phyloP scores from a whole-genome alignment of 2,113 vertebrate species.

The Collichthys lucidus region DNA sequence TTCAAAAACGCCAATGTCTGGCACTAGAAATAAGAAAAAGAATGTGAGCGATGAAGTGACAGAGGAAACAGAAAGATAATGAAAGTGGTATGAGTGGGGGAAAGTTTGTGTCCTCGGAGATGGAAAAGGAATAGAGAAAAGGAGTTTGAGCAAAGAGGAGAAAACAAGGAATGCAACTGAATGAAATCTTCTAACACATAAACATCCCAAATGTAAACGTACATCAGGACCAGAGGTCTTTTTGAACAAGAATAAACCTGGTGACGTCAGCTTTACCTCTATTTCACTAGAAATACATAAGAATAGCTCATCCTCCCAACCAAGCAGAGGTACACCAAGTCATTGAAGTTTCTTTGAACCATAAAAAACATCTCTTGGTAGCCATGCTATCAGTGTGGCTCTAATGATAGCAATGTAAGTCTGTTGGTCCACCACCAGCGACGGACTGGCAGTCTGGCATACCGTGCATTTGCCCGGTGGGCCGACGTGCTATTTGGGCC shows the following conservation, averaged over 20 bases:
- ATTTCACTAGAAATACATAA: neutral
- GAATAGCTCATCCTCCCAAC: no score
- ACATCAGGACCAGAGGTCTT: neutral
- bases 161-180: neutral
- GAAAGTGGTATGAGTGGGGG: conserved; percentile 16
- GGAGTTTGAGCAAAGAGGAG: neutral
- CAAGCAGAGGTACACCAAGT: neutral
- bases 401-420: neutral
- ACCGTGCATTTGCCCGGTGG: no score
- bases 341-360: neutral
- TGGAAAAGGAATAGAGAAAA: conserved; percentile 9
- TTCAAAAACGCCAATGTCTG: conserved; percentile 31
- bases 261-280: conserved; percentile 18
- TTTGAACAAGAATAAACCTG: neutral
- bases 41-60: conserved; percentile 31
- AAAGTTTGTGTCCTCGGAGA: conserved; percentile 16
- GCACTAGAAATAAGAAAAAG: conserved; percentile 13
- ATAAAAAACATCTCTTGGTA: conserved; percentile 3
- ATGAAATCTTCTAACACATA: neutral
- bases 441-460: no score
- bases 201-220: neutral
- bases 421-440: neutral
- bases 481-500: no score
- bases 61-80: conserved; percentile 26
- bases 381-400: neutral